These are phyloP conservation scores for Octopus bimaculoides DNA, from an alignment of 1,140 invertebrate species.

Conservation along the genomic window DNA sequence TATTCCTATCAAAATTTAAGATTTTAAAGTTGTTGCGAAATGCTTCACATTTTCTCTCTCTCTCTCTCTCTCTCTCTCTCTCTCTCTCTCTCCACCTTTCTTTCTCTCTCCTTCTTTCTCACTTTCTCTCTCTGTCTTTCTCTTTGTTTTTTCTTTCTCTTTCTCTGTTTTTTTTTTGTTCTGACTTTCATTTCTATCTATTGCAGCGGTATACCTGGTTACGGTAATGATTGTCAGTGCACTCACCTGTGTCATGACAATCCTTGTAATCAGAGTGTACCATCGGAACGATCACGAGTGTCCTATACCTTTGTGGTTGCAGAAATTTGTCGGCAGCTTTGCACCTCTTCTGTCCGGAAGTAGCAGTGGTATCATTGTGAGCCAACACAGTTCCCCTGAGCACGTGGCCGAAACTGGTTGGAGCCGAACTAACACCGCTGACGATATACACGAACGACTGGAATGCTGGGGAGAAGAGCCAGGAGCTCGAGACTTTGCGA, in stretches of 20 bases:
- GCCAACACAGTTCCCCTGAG: neutral
- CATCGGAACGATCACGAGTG: constrained; percentile 7
- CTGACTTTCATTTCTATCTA: neutral
- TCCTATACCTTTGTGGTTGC: neutral
- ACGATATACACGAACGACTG: neutral
- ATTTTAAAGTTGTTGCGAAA: too few species aligned
- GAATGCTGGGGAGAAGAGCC: constrained; percentile 3
- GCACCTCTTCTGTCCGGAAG: neutral
- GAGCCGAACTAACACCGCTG: neutral
- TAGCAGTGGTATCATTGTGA: neutral
- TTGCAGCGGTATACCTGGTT: constrained; percentile 5
- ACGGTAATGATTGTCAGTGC: constrained; percentile 7
- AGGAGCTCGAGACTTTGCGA: neutral
- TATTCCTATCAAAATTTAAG: too few species aligned
- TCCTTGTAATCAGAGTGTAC: neutral
- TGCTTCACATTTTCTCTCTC: too few species aligned
- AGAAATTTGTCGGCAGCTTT: constrained; percentile 1
- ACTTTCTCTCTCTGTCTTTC: too few species aligned
- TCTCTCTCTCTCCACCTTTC: too few species aligned
- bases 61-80: too few species aligned
- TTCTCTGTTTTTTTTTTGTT: too few species aligned
- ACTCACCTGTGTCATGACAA: neutral
- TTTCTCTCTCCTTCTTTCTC: too few species aligned
- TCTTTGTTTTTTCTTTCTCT: too few species aligned
- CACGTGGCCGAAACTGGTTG: neutral